A percentile compares a stretch with the other conserved stretches of the same genome.
phyloP scores from a whole-genome alignment of 1,140 invertebrate species.

The Cotesia chilonis region DNA sequence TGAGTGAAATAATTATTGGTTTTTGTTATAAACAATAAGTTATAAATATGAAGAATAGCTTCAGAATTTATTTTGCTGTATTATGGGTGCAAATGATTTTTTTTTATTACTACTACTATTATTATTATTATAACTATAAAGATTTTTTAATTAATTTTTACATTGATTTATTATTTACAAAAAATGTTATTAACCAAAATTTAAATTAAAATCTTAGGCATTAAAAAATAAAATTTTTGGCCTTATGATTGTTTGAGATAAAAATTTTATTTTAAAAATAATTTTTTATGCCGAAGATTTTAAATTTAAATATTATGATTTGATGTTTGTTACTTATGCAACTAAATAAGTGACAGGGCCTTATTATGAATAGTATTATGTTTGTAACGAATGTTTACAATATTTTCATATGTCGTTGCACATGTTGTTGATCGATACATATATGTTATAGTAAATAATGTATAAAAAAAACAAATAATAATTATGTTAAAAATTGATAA shows the following conservation, averaged over 20 bases:
- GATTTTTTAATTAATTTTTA: neutral
- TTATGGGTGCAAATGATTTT: neutral
- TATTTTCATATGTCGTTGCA: conserved; percentile 37
- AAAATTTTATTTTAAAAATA: too few relatives aligned
- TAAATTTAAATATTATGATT: conserved; percentile 8
- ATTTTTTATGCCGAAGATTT: too few relatives aligned
- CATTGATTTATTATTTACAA: neutral
- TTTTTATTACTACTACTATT: neutral
- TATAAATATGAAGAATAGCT: neutral
- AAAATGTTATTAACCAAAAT: too few relatives aligned
- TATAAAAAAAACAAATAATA: neutral
- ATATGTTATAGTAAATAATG: conserved; percentile 17
- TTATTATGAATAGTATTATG: conserved; percentile 35
- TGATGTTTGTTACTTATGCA: conserved; percentile 15
- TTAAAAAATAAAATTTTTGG: too few relatives aligned
- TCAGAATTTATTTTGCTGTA: neutral
- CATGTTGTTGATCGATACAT: conserved; percentile 36
- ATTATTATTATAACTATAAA: neutral
- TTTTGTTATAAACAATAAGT: neutral
- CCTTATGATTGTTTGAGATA: too few relatives aligned
- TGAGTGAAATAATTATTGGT: too few relatives aligned
- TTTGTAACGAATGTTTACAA: conserved; percentile 35
- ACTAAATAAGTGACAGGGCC: conserved; percentile 28
- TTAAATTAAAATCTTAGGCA: too few relatives aligned
- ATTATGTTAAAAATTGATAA: neutral